phyloP scores from a whole-genome alignment of 2,797 vertebrate genomes.

The Clarias fuscus region DNA sequence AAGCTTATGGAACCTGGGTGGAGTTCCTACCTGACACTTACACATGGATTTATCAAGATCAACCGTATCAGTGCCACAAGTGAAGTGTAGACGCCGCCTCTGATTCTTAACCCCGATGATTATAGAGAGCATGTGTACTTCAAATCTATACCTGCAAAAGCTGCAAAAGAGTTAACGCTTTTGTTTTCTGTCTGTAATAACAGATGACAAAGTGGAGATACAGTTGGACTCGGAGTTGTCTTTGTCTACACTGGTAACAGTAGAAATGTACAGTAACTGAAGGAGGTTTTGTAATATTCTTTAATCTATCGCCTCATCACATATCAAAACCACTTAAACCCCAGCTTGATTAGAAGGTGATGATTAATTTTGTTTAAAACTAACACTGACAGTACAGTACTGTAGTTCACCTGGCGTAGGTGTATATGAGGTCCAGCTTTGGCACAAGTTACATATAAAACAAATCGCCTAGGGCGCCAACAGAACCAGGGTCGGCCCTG shows the following conservation, averaged over 20 bases:
- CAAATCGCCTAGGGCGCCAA: too few relatives aligned
- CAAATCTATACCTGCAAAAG: neutral
- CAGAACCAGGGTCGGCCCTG: neutral
- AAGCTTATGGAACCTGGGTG: neutral
- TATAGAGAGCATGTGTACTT: neutral
- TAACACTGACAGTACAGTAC: neutral
- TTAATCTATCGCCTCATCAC: neutral
- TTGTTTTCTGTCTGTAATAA: neutral
- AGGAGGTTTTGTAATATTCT: neutral
- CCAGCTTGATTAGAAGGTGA: neutral
- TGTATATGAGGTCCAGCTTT: too few relatives aligned
- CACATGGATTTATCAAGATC: constrained; percentile 6
- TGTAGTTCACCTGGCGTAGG: neutral
- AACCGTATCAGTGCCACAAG: neutral
- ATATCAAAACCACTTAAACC: neutral
- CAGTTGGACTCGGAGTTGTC: neutral
- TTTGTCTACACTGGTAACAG: neutral
- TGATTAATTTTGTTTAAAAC: neutral
- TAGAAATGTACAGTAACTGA: neutral
- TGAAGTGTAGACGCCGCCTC: neutral
- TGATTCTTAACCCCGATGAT: constrained; percentile 14
- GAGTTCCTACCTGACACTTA: constrained; percentile 22
- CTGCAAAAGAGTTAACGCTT: neutral
- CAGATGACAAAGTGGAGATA: neutral
- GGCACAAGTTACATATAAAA: too few relatives aligned